phyloP scores from a whole-genome alignment of 2,797 vertebrate genomes.

The Geotrypetes seraphini region DNA sequence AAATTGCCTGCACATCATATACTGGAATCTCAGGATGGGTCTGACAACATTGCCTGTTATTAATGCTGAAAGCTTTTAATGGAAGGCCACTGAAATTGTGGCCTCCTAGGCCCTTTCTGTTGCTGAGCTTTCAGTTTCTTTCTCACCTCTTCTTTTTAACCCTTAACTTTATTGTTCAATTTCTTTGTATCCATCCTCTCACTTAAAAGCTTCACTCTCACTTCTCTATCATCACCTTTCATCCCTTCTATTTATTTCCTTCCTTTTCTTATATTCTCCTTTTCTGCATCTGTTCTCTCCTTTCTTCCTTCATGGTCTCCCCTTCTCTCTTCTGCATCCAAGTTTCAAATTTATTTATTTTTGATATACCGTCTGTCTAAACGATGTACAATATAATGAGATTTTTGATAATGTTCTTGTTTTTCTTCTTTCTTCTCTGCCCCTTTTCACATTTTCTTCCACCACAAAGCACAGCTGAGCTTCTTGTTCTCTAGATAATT shows the following conservation, averaged over 20 bases:
- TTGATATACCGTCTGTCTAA: too few relatives aligned
- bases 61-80: too few relatives aligned
- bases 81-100: too few relatives aligned
- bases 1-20: too few relatives aligned
- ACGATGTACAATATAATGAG: too few relatives aligned
- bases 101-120: too few relatives aligned
- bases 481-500: neutral
- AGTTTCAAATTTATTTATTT: neutral
- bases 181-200: neutral
- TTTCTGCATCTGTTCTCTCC: fast-evolving
- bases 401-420: neutral
- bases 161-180: neutral
- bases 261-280: slow-evolving; percentile 1
- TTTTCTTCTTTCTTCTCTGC: neutral
- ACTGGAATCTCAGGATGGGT: too few relatives aligned
- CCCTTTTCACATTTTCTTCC: neutral
- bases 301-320: neutral
- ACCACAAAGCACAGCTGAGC: neutral
- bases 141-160: fast-evolving
- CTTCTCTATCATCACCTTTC: fast-evolving
- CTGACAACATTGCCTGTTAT: too few relatives aligned
- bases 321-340: neutral
- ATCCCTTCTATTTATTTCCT: too few relatives aligned
- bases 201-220: neutral
- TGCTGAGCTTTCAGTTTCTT: too few relatives aligned